Base-by-base conservation (phyloP, 2,888 invertebrate genomes). In the Andrena chrysosceles region DNA sequence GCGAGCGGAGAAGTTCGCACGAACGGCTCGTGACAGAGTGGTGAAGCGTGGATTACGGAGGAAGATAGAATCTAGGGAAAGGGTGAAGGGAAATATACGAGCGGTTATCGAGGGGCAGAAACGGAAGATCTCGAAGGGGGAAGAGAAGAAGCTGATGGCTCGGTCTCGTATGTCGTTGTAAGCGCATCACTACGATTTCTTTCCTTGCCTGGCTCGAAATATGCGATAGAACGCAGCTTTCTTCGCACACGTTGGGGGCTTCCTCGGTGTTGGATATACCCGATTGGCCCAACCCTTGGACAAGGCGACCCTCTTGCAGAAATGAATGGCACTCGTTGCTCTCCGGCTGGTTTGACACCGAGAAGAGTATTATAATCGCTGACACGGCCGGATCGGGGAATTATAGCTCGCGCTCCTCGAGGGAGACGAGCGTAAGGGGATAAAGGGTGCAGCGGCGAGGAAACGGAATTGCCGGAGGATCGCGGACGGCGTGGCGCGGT, bases 211-310 rank as follows among this genome's bases (percentile, higher is more conserved):
- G 16, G 68, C 35, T 33, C 63, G 69, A 75, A 76, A 74, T 62
- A 83, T 81, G 66, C 83, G 67, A 77, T 72, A 81, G 42, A 66
- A 78, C 64, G 54, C 52, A 16, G 72, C 16, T 71, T 68, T 62
- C 31, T 52, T 31, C 69, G 68, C 60, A 71, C 56, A 66, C 69
- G 48, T 52, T 20, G 62, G 29, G 48, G 33, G 63, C 81, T 85
- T 84, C 83, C 89, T 89, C 35, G 89, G 89, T 77, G 89, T 89
- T 89, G 89, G 89, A 89, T 89, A 89, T 89, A 89, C 62, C 64
- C 75, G 73, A 73, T 88, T 88, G 88, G 89, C 89, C 88, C 89
- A 87, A 88, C 87, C 88, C 89, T 85, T 87, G 89, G 89, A 72
- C 79, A 83, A 85, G 60, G 71, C 72, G 69, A 82, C 76, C 81